Conservation (phyloP, 2,113 vertebrate genomes). For the Pteruthius melanotis region DNA sequence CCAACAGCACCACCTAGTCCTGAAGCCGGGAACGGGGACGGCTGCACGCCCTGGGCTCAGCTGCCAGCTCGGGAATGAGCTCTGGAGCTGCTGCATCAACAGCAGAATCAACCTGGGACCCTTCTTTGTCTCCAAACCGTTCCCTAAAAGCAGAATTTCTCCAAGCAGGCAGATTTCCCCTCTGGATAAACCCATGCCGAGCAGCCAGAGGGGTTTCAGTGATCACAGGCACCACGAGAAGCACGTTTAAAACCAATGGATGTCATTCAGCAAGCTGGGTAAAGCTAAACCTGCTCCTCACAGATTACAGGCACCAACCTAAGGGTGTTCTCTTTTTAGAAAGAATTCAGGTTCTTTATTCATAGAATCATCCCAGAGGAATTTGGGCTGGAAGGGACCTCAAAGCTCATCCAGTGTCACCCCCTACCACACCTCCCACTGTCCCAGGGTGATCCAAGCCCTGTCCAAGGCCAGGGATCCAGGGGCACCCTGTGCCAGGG, state of each 20-base stretch:
- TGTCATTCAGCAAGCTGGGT: background rate
- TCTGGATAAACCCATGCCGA: background rate
- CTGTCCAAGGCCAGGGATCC: fast-evolving
- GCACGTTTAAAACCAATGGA: fast-evolving
- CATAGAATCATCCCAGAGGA: background rate
- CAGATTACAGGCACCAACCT: background rate
- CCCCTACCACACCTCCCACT: background rate
- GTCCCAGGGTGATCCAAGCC: fast-evolving
- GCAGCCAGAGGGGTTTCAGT: background rate
- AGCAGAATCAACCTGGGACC: background rate
- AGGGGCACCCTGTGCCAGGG: background rate
- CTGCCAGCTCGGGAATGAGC: background rate
- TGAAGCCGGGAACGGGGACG: background rate
- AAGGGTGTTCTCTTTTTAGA: background rate
- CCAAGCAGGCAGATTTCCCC: background rate
- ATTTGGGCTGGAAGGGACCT: background rate
- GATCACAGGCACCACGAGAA: background rate
- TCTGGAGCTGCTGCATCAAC: background rate
- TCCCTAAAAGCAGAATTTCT: background rate
- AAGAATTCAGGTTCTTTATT: background rate
- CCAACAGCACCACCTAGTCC: constrained; percentile 54
- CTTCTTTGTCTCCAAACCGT: background rate
- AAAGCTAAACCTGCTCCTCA: background rate
- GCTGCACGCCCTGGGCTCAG: background rate
- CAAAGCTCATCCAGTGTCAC: fast-evolving